Evolutionary conservation across 2,888 invertebrate genomes (phyloP).

Genomic region (Yponomeuta evonymella): DNA sequence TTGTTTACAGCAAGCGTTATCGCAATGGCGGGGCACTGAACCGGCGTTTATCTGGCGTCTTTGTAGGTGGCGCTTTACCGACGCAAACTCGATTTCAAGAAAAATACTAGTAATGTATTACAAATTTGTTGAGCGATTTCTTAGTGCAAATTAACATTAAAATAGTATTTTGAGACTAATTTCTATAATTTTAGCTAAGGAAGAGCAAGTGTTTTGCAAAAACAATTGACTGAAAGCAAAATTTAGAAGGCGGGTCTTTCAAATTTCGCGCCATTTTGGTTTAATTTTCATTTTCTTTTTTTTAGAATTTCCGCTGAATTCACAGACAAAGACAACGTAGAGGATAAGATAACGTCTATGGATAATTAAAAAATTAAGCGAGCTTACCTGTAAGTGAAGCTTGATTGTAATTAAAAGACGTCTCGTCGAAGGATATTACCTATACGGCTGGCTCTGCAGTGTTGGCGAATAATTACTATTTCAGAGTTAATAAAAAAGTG

Average conservation of each 20-base stretch:
- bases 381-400: too few species aligned
- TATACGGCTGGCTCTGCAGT: too few species aligned
- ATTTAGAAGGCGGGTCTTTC: background rate
- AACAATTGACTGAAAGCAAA: background rate
- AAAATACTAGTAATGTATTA: background rate
- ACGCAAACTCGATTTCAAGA: background rate
- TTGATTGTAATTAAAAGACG: too few species aligned
- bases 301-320: too few species aligned
- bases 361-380: too few species aligned
- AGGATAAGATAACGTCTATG: too few species aligned
- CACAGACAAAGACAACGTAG: too few species aligned
- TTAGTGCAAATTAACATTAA: background rate
- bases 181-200: background rate
- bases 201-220: background rate
- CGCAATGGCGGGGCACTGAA: constrained; percentile 53
- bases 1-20: constrained; percentile 54
- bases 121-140: background rate
- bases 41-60: constrained; percentile 55
- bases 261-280: constrained; percentile 8
- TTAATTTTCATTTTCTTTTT: too few species aligned
- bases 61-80: constrained; percentile 62
- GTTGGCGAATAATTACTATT: too few species aligned
- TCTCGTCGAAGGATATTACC: too few species aligned
- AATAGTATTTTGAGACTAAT: background rate
- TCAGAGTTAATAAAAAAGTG: too few species aligned